A percentile compares a stretch with the other conserved stretches of the same genome.
phyloP scores from a whole-genome alignment of 2,888 invertebrate genomes.

The Caenorhabditis sulstoni region DNA sequence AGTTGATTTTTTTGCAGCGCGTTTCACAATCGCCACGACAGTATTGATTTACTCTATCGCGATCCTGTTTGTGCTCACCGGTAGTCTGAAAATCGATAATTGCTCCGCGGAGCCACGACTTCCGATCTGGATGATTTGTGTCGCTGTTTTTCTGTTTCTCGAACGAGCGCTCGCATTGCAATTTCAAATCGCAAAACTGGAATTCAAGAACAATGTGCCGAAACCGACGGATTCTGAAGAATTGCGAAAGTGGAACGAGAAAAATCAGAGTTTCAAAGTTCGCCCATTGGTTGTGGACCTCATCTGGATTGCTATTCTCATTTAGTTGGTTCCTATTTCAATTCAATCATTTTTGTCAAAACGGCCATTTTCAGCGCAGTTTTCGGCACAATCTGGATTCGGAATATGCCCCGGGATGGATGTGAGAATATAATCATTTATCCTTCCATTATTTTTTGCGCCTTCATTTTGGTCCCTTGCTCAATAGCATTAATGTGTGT shows the following conservation, averaged over 20 bases:
- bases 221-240: not conserved
- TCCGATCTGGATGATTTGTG: slow-evolving; percentile 17
- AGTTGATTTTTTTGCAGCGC: no score
- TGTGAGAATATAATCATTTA: not conserved
- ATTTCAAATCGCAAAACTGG: not conserved
- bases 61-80: no score
- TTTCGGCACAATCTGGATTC: slow-evolving; percentile 1
- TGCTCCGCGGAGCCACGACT: slow-evolving; percentile 11
- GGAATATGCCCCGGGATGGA: not conserved
- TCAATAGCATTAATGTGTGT: no score
- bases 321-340: not conserved
- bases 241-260: not conserved
- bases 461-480: no score
- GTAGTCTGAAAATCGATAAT: not conserved
- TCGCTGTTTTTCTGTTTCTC: not conserved
- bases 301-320: slow-evolving; percentile 1
- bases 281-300: slow-evolving; percentile 1
- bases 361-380: not conserved
- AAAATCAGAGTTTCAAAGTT: not conserved
- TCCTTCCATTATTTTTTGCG: not conserved
- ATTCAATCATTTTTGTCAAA: no score
- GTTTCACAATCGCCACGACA: no score
- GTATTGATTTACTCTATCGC: no score
- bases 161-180: not conserved
- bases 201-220: not conserved